These are phyloP conservation scores for Orchestia grillus DNA, from an alignment of 1,140 invertebrate genomes.

Conservation along the genomic window DNA sequence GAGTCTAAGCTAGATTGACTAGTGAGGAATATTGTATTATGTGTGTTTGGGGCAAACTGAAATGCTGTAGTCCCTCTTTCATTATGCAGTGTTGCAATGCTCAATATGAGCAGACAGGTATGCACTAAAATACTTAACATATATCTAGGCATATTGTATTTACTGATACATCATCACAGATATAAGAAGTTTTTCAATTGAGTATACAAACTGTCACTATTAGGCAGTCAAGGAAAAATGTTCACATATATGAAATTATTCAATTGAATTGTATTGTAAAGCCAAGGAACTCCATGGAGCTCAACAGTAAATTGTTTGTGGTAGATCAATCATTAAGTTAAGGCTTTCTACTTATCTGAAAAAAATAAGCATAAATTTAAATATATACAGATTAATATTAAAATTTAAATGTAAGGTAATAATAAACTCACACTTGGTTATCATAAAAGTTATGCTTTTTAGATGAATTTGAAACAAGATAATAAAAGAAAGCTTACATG, in stretches of 20 bases:
- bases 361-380: not conserved
- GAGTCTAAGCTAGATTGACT: not conserved
- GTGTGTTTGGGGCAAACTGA: not conserved
- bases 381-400: not conserved
- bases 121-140: not conserved
- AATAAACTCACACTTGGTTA: too few species aligned
- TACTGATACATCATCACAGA: not conserved
- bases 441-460: too few species aligned
- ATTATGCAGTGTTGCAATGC: not conserved
- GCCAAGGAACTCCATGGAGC: not conserved
- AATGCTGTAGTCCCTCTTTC: not conserved
- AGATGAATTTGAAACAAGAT: too few species aligned
- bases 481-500: too few species aligned
- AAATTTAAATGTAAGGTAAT: not conserved
- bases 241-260: not conserved
- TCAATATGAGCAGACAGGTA: not conserved
- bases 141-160: not conserved
- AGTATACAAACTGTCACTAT: not conserved
- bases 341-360: not conserved
- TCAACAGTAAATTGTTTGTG: not conserved
- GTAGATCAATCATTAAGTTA: not conserved
- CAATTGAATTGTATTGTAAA: not conserved
- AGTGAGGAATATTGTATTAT: not conserved
- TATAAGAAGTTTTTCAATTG: not conserved
- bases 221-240: not conserved